These are phyloP conservation scores for Eupeodes luniger DNA, from an alignment of 2,888 invertebrate genomes.

Conservation along the genomic window DNA sequence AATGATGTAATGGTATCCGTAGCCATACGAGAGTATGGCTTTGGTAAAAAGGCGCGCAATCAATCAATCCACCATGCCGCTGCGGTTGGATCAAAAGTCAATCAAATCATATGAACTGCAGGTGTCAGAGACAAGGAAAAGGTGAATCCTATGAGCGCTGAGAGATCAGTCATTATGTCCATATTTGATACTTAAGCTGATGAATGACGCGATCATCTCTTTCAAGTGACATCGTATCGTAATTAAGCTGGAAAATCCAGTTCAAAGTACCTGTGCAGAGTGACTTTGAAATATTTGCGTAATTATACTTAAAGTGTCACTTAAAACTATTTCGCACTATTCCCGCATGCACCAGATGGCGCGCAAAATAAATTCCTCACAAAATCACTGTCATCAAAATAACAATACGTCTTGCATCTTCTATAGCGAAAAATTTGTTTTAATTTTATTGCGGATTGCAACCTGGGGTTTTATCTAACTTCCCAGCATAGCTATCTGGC, in stretches of 20 bases:
- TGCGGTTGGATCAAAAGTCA: conserved; percentile 66
- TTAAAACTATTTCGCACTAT: background rate
- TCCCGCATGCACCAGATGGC: conserved; percentile 22
- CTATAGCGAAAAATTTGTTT: conserved; percentile 53
- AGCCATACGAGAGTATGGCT: background rate
- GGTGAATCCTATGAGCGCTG: conserved; percentile 55
- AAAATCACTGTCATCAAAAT: conserved; percentile 63
- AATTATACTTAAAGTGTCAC: conserved; percentile 14
- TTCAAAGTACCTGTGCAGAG: background rate
- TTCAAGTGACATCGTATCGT: conserved; percentile 21
- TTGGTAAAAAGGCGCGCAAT: conserved; percentile 52
- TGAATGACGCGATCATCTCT: conserved; percentile 47
- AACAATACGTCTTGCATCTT: conserved; percentile 54
- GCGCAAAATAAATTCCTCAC: conserved; percentile 9
- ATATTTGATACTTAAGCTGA: conserved; percentile 48
- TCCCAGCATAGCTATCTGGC: conserved; percentile 2
- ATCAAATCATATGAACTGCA: conserved; percentile 67
- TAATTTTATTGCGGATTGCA: conserved; percentile 58
- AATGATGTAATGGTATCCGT: too few species aligned
- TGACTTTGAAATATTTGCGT: background rate
- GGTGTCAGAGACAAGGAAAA: conserved; percentile 55
- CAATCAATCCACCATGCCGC: conserved; percentile 67
- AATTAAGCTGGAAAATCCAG: conserved; percentile 47
- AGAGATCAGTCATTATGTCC: conserved; percentile 64
- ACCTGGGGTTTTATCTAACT: conserved; percentile 54